Base-by-base conservation (phyloP, 1,140 invertebrate genomes). In the Carposina sasakii region DNA sequence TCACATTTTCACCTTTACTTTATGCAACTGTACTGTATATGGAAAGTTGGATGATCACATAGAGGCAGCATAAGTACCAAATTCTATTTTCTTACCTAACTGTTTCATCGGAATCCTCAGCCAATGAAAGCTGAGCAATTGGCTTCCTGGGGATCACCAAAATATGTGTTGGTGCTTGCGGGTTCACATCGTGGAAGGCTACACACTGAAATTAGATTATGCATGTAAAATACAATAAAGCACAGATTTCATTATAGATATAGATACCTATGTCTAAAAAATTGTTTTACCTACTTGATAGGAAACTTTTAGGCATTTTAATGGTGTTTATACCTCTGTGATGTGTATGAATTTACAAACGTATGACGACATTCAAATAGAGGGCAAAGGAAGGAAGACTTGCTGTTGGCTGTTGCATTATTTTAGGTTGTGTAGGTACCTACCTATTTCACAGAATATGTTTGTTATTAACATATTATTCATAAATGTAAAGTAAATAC, bases 131-230 rank as follows among this genome's bases (percentile, higher is more conserved):
- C 81, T 92, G 93, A 0, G 89, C 4, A 60, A 99, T 98, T 0
- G 91, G 90, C 76, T 97, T 98, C 33, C 92, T 90, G 6, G 98
- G 98, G 66, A 99, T 98, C 0, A 99, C 97, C 57, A 99, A 79
- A 72, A 99, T 98, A 82, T 99, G 98, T 0, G 92, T 91, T 0
- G 98, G 98, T 8, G 98, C 97, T 86, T 97, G 95, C 0, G 95
- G 91, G 62, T 88, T 91, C 19, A 98, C 87, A 86, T 99, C 98
- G 50, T 88, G 76, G 51, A 88, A 89, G 0, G 87, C 87, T 17
- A 89, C 87, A 65, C 87, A 89, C 87, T 88, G 55, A 15, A 76
- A 78, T 36, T 54, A 44, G 42, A 56, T 40, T 26, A 33, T 8
- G 42, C 17, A 16, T 4, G 17, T 26, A 23, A 26, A 20, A 0